Evolutionary conservation across 2,113 vertebrate genomes (phyloP).

Genomic region (Ptyas mucosa): DNA sequence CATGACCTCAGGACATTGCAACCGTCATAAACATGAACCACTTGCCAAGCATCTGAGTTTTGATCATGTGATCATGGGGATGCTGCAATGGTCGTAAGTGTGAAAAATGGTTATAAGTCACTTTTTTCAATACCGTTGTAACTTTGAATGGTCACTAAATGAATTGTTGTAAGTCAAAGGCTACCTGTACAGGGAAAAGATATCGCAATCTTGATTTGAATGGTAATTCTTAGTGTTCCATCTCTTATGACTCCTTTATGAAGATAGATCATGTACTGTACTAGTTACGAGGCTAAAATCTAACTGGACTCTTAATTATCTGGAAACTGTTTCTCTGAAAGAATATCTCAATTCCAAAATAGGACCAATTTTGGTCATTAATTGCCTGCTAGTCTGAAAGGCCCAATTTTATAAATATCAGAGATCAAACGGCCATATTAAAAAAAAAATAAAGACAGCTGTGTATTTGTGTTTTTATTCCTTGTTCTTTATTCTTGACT

Average conservation of each 20-base stretch:
- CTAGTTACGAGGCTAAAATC: not conserved
- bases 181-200: not conserved
- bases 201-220: no score
- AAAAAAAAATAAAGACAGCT: not conserved
- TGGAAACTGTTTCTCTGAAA: not conserved
- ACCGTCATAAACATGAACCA: not conserved
- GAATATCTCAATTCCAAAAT: not conserved
- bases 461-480: not conserved
- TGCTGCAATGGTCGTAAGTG: not conserved
- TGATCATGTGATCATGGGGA: not conserved
- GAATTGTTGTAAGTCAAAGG: not conserved
- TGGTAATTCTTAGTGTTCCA: not conserved
- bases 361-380: not conserved
- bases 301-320: not conserved
- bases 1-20: not conserved
- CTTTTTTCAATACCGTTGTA: no score
- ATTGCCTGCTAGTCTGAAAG: not conserved
- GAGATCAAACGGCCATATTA: not conserved
- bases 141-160: no score
- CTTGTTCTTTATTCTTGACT: not conserved
- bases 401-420: not conserved
- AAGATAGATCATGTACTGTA: not conserved
- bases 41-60: not conserved
- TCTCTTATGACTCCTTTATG: not conserved
- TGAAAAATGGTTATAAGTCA: no score